phyloP scores from a whole-genome alignment of 2,797 vertebrate species.

The Bradypodion pumilum region DNA sequence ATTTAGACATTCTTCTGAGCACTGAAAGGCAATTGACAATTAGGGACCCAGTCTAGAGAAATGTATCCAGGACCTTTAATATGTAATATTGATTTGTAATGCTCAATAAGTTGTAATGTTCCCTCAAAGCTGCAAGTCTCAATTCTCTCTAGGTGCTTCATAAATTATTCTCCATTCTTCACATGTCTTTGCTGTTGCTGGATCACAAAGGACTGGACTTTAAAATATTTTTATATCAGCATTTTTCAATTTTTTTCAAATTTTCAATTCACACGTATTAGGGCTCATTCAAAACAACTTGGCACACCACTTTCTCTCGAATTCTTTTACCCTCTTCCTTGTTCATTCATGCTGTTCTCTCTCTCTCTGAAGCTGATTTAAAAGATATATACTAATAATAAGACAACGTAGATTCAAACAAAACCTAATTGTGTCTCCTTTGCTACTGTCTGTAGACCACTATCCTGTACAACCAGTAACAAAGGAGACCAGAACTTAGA shows the following conservation, averaged over 20 bases:
- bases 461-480: not conserved
- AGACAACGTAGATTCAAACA: not conserved
- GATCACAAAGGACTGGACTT: not conserved
- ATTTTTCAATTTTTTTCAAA: not conserved
- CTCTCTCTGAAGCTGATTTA: not conserved
- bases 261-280: not conserved
- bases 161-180: not conserved
- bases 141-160: not conserved
- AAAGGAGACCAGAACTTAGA: not conserved
- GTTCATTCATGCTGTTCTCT: not conserved
- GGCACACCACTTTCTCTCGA: not conserved
- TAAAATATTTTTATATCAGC: not conserved
- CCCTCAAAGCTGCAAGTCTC: not conserved
- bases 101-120: not conserved
- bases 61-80: not conserved
- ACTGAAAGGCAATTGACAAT: not conserved
- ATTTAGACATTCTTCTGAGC: not conserved
- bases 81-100: not conserved
- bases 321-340: not conserved
- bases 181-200: not conserved
- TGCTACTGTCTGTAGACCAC: not conserved
- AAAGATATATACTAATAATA: not conserved
- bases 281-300: not conserved
- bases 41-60: not conserved
- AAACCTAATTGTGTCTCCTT: not conserved